Conservation (phyloP, 2,113 vertebrate species). For the Trematomus loennbergii region DNA sequence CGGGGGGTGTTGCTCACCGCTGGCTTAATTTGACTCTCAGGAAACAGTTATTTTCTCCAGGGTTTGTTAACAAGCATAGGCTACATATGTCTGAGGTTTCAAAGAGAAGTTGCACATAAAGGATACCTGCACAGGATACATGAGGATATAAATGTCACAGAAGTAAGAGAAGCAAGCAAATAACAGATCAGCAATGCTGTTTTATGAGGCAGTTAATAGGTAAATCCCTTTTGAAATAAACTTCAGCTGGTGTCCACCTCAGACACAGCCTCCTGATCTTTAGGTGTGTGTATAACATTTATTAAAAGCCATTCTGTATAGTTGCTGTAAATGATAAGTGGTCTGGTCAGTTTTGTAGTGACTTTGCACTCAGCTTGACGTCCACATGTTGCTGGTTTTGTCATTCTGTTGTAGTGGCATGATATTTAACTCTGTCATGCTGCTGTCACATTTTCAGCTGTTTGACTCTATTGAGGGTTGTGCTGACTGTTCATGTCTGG, state of each 20-base stretch:
- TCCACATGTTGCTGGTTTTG: background rate
- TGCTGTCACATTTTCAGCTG: background rate
- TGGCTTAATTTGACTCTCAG: conserved; percentile 39
- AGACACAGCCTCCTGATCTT: background rate
- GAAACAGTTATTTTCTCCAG: conserved; percentile 37
- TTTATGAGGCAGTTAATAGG: conserved; percentile 1
- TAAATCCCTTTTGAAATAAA: background rate
- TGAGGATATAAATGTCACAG: conserved; percentile 1
- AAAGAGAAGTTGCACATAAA: conserved; percentile 23
- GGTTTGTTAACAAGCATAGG: conserved; percentile 14
- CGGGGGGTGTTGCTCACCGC: conserved; percentile 30
- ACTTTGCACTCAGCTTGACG: background rate
- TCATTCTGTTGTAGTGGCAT: background rate
- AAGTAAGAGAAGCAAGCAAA: conserved; percentile 11
- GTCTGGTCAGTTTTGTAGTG: background rate
- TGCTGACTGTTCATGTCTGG: background rate
- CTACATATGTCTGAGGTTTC: background rate
- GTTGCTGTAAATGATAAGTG: no score
- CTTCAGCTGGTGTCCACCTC: background rate
- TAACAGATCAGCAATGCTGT: conserved; percentile 5
- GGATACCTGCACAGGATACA: background rate
- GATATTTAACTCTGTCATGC: background rate
- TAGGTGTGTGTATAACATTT: no score
- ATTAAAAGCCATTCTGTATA: no score
- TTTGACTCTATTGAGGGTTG: background rate